Percentiles rank a stretch among this genome's conserved stretches.
Conservation (phyloP, 2,888 invertebrate species). For the Aleiodes alternator region DNA sequence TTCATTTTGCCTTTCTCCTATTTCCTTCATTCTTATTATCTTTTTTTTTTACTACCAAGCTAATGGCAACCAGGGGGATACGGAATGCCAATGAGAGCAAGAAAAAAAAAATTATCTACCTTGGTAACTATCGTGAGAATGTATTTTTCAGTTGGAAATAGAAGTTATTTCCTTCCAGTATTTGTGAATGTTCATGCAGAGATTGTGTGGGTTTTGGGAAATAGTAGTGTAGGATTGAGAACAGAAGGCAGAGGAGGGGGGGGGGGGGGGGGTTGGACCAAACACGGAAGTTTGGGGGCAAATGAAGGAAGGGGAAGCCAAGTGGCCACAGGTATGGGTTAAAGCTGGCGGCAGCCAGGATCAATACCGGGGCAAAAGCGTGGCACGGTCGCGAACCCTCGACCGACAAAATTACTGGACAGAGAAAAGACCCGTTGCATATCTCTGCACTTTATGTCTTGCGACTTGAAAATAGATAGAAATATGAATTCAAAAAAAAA, state of each 20-base stretch:
- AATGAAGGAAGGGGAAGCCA: constrained; percentile 34
- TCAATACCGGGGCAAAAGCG: constrained; percentile 63
- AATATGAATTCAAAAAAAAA: neutral
- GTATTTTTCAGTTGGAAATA: neutral
- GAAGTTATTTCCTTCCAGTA: constrained; percentile 28
- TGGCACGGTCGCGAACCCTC: constrained; percentile 65
- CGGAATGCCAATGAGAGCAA: neutral
- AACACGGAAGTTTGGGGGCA: constrained; percentile 47
- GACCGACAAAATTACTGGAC: constrained; percentile 57
- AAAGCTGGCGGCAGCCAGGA: constrained; percentile 52
- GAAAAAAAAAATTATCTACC: constrained; percentile 21
- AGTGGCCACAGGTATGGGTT: constrained; percentile 48
- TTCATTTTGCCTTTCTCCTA: no score
- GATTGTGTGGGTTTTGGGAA: constrained; percentile 36
- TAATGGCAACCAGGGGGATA: neutral
- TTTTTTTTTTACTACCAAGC: neutral
- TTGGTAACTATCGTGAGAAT: constrained; percentile 7
- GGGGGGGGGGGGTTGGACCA: constrained; percentile 36
- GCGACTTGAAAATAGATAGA: constrained; percentile 1
- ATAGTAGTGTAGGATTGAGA: no score
- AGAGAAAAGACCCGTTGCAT: constrained; percentile 8
- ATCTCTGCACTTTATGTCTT: constrained; percentile 15
- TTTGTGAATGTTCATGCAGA: constrained; percentile 35
- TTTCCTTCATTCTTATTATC: neutral
- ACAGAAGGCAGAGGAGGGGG: constrained; percentile 19